Base-by-base conservation (phyloP, 2,888 invertebrate species). In the Pterostichus madidus region DNA sequence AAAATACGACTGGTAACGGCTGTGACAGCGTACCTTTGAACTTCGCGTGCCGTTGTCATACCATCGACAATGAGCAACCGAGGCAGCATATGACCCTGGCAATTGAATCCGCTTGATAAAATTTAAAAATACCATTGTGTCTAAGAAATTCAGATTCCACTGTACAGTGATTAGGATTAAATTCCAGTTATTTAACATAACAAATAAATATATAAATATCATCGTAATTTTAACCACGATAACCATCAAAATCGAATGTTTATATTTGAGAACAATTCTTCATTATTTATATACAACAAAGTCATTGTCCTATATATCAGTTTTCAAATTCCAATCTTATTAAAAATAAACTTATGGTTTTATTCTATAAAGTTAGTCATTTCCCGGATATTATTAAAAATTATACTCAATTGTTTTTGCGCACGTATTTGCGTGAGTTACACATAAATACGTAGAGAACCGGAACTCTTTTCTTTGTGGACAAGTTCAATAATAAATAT, bases 351-450 rank as follows among this genome's bases (percentile, higher is more conserved):
- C 8, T 61, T 31, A 61, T 35, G 35, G 39, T 39, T 39, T 39
- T 61, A 53, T 61, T 35, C 64, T 39, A 56, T 17, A 56, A 31
- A 44, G 68, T 71, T 71, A 71, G 68, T 71, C 68, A 71, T 71
- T 71, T 71, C 68, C 68, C 68, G 68, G 68, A 71, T 71, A 71
- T 71, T 71, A 13, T 71, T 17, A 71, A 39, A 71, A 44, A 39
- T n/a, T 17, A 31, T 64, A 2, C 31, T 35, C 10, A 64, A 35
- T 64, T 0, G 32, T 64, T 64, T 64, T 32, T 64, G 64, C 64
- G 5, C 59, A 59, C 53, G 53, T 53, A 61, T 61, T 64, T 17
- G 32, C 17, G 13, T 71, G 68, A 13, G 15, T 71, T 17, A 59
- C 5, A 59, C 11, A 64, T 64, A 71, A 71, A 71, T 71, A 71